Percentiles rank a stretch among this genome's conserved stretches.
phyloP scores from a whole-genome alignment of 2,888 invertebrate species.

The Macrophya annulata region DNA sequence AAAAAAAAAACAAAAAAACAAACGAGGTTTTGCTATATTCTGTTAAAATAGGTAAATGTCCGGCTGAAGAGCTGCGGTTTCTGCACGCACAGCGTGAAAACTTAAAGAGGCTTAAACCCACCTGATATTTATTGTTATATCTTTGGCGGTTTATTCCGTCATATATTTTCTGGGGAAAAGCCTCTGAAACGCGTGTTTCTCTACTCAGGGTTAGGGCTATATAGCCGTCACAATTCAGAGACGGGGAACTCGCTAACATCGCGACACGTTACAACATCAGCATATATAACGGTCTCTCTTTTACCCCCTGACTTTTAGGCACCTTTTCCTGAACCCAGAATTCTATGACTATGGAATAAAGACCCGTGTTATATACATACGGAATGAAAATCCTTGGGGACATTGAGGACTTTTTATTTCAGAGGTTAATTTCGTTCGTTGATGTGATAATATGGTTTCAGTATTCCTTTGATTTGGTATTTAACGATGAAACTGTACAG shows the following conservation, averaged over 20 bases:
- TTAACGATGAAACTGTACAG: neutral
- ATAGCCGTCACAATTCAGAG: conserved; percentile 55
- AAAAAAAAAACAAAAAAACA: too few species aligned
- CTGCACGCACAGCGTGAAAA: conserved; percentile 11
- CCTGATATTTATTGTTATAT: conserved; percentile 53
- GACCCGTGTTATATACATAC: neutral
- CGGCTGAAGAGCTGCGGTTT: conserved; percentile 11
- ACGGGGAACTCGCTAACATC: conserved; percentile 36
- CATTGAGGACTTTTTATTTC: neutral
- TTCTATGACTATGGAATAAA: neutral
- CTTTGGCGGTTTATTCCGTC: conserved; percentile 53
- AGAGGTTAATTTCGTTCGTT: neutral
- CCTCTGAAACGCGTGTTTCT: conserved; percentile 44
- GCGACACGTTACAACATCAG: conserved; percentile 70
- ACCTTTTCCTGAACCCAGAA: conserved; percentile 60
- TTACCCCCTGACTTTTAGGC: conserved; percentile 68
- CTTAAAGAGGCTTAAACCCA: conserved; percentile 33
- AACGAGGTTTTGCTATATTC: neutral
- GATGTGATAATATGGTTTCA: neutral
- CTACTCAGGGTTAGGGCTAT: conserved; percentile 36
- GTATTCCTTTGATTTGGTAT: neutral
- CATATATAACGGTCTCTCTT: conserved; percentile 68
- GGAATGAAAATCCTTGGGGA: neutral
- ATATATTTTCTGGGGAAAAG: conserved; percentile 49
- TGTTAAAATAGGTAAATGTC: conserved; percentile 9